Evolutionary conservation across 1,140 invertebrate genomes (phyloP), one percentile per base, ranked within the genome.

Genomic region (Drosophila nannoptera): DNA sequence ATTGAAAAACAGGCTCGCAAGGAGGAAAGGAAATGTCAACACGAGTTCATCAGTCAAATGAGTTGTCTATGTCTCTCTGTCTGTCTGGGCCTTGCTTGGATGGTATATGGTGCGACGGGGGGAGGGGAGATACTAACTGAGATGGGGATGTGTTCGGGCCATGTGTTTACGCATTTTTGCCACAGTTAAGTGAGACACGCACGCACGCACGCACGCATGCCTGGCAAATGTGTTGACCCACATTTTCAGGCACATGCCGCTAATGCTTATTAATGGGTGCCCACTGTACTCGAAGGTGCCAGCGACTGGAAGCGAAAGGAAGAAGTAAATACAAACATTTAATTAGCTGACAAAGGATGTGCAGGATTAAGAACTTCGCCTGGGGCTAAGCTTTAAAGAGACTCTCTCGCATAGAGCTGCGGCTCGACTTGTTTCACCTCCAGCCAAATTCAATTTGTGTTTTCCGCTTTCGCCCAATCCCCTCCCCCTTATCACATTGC

Each of bases 31-130:
- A 81, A 77, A 81, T 86, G 81, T 86, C 81, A 86, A 86, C 81
- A 86, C 77, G 77, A 74, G 81, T 86, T 86, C 81, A 86, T 86
- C 81, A 86, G 81, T 86, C 81, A 86, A 86, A 86, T 86, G 77
- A 86, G 81, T 86, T 77, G 74, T 86, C 75, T 81, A 43, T 72
- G 69, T 50, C 58, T 55, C 52, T 59, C 71, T 69, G 40, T 60
- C 14, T 59, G 12, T 29, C 56, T 67, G 45, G 1, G 22, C 1
- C 22, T 22, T 22, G 22, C 22, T 22, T 22, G 22, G 22, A 22
- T 22, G 22, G 22, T 22, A 3, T 22, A 22, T 22, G 22, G 22
- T n/a, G 22, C 22, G 22, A 22, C 3, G 22, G 22, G 1, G 22
- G 22, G 22, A 2, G 22, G 22, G 22, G 22, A 22, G 22, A 2